These are phyloP conservation scores for Clistopyga incitator DNA, from an alignment of 2,888 invertebrate species.

Conservation along the genomic window DNA sequence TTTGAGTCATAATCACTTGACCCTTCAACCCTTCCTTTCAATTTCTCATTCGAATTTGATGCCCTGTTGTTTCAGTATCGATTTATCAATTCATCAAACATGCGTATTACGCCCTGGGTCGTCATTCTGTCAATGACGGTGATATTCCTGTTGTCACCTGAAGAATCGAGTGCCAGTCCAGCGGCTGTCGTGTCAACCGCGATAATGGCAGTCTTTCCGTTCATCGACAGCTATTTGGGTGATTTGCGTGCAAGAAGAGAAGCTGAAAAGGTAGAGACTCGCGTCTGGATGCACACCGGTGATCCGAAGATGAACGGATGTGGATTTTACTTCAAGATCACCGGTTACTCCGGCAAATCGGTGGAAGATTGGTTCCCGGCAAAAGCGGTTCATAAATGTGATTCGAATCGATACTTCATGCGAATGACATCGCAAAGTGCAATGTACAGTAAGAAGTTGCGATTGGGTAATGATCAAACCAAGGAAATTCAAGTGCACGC, in stretches of 20 bases:
- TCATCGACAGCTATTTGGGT: neutral
- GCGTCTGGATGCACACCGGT: neutral
- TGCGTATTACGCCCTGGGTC: neutral
- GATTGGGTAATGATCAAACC: neutral
- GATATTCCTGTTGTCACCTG: neutral
- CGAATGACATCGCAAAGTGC: slow-evolving; percentile 1
- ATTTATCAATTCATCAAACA: too few species aligned
- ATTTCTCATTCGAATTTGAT: too few species aligned
- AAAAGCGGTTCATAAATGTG: neutral
- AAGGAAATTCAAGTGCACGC: too few species aligned
- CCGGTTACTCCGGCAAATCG: neutral
- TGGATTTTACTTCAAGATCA: neutral
- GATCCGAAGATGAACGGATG: neutral
- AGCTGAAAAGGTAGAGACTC: neutral
- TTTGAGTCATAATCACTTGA: too few species aligned
- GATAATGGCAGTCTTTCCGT: neutral
- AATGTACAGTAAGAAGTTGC: neutral
- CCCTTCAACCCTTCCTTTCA: too few species aligned
- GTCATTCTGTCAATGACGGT: neutral
- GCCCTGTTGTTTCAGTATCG: too few species aligned
- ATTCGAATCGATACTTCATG: neutral
- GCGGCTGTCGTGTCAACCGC: neutral
- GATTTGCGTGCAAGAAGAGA: neutral
- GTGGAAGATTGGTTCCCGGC: neutral
- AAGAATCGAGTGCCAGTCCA: neutral